A percentile compares a stretch with the other conserved stretches of the same genome.
These are phyloP conservation scores for Emydura subglobosa DNA, from an alignment of 2,113 vertebrate genomes.

Conservation along the genomic window DNA sequence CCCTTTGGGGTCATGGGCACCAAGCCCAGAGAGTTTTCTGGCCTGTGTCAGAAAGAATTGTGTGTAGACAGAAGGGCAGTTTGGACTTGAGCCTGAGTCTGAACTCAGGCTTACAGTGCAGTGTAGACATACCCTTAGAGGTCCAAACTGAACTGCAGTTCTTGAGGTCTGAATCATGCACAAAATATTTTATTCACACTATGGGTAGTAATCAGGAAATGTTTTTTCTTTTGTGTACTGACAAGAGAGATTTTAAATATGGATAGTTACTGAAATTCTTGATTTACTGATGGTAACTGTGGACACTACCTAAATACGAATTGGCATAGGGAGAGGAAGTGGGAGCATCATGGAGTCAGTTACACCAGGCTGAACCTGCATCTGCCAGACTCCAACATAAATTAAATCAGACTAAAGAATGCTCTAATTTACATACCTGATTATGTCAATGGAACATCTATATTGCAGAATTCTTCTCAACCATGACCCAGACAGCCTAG, in stretches of 20 bases:
- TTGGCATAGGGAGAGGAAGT: neutral
- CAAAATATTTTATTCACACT: neutral
- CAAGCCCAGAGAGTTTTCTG: neutral
- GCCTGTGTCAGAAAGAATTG: neutral
- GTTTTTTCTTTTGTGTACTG: neutral
- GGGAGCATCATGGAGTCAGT: neutral
- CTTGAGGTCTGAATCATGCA: neutral
- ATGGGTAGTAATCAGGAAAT: neutral
- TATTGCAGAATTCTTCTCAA: neutral
- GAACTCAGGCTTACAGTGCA: neutral
- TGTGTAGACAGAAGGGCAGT: neutral
- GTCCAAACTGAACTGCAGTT: neutral
- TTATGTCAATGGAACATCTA: neutral
- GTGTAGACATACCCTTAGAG: neutral
- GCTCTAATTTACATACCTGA: accelerated
- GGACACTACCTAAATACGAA: neutral
- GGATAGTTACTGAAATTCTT: neutral
- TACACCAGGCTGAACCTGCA: neutral
- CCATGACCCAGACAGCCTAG: neutral
- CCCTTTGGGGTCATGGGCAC: neutral
- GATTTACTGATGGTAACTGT: neutral
- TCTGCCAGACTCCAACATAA: accelerated
- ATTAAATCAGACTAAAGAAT: accelerated
- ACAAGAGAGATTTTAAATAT: neutral
- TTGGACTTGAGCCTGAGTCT: neutral